Conservation (phyloP, 2,888 invertebrate species). For the Encarsia formosa region DNA sequence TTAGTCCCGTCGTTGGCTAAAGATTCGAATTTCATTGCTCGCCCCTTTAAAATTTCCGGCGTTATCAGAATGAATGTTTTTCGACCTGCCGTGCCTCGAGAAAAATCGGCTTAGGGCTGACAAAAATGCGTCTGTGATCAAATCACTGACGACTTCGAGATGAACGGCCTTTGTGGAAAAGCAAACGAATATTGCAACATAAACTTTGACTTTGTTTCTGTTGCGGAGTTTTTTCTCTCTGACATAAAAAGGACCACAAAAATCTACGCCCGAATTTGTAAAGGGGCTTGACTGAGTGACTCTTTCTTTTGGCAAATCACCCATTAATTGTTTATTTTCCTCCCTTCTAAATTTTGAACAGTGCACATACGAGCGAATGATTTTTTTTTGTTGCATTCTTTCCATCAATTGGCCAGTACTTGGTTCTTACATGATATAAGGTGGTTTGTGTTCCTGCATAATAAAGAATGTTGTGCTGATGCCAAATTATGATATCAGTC, state of each 20-base stretch:
- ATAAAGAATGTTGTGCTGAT: not conserved
- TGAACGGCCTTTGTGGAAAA: too few species aligned
- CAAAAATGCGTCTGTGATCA: too few species aligned
- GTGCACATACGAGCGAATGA: too few species aligned
- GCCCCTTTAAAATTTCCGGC: too few species aligned
- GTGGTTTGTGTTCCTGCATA: not conserved
- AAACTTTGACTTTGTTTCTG: not conserved
- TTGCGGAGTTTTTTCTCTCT: not conserved
- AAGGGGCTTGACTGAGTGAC: slow-evolving; percentile 1
- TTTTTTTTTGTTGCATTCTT: too few species aligned
- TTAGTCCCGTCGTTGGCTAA: too few species aligned
- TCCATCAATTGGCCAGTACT: not conserved
- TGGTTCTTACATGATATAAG: not conserved
- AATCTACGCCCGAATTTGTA: not conserved
- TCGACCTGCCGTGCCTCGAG: not conserved
- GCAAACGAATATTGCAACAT: not conserved
- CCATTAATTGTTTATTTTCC: too few species aligned
- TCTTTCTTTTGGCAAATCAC: slow-evolving; percentile 3
- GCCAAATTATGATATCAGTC: not conserved
- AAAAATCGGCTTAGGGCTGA: too few species aligned
- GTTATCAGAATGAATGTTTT: not conserved
- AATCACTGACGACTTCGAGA: too few species aligned
- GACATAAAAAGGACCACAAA: not conserved
- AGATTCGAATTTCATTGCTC: too few species aligned
- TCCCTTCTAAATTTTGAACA: too few species aligned